Conservation (phyloP, 1,140 invertebrate species). For the Dendrolimus kikuchii region DNA sequence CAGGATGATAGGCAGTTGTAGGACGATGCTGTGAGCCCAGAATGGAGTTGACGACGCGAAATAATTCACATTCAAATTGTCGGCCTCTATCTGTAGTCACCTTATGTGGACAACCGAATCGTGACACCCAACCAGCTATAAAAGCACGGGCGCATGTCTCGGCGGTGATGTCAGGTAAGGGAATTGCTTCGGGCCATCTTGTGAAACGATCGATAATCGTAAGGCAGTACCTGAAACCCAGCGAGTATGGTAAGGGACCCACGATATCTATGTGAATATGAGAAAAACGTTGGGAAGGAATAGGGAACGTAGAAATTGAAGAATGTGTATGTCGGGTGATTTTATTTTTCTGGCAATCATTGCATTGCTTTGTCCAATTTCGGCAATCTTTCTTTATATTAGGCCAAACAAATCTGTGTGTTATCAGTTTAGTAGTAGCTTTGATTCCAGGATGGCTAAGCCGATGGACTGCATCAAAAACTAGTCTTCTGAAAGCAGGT, state of each 20-base stretch:
- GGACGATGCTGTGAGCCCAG: neutral
- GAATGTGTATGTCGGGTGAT: neutral
- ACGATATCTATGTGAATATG: slow-evolving; percentile 2
- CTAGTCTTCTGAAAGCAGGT: too few relatives aligned
- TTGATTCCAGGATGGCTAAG: neutral
- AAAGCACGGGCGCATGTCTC: neutral
- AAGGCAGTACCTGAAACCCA: slow-evolving; percentile 2
- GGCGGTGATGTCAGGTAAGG: neutral
- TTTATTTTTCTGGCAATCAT: neutral
- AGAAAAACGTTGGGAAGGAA: neutral
- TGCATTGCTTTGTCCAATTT: neutral
- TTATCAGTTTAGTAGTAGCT: neutral
- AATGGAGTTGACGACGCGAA: neutral
- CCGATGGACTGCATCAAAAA: slow-evolving; percentile 1
- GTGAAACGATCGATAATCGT: neutral
- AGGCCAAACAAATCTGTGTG: neutral
- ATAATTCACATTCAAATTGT: slow-evolving; percentile 1
- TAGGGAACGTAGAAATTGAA: neutral
- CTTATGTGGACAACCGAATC: slow-evolving; percentile 4
- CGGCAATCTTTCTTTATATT: neutral
- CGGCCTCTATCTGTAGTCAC: neutral
- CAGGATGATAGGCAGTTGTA: neutral
- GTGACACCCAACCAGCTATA: too few relatives aligned
- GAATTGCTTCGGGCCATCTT: slow-evolving; percentile 1
- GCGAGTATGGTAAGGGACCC: neutral